Base-by-base conservation (phyloP, 2,113 vertebrate genomes). In the Albula glossodonta region DNA sequence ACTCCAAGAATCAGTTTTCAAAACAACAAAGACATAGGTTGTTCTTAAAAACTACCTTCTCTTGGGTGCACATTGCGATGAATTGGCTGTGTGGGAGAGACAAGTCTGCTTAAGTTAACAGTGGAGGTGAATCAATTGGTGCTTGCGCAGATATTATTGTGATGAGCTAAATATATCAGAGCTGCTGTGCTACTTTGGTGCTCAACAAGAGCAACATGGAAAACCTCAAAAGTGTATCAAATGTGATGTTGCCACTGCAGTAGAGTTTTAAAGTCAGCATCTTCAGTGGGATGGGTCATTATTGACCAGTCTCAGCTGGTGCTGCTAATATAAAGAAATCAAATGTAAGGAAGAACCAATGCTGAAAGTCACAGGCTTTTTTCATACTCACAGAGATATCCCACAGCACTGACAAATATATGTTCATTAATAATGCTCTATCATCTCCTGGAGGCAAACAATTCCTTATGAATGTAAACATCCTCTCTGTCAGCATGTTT, bases 401-500 rank as follows among this genome's bases (percentile, higher is more conserved):
- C 51, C 52, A 11, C 48, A 51, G 80, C 66, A 77, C 53, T 66
- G 78, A 80, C 41, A 74, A 74, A 81, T 51, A 51, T n/a, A 57
- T 80, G 80, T 48, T 25, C n/a, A 48, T 74, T 82, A 86, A 52
- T 81, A 86, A 74, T 19, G 48, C 85, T 9, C 81, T 41, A 52
- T 81, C 60, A 74, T 70, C 52, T 81, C n/a, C 80, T 49, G 31
- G 11, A 3, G 49, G 85, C 60, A 7, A 0, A 66, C 2, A 12
- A 51, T 41, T 86, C 60, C 80, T 41, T 70, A n/a, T 53, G 49
- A 60, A 81, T 81, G 57, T 52, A 81, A 81, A 82, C 80, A n/a
- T 19, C 85, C 79, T 41, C 50, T 86, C 81, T 81, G 79, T 86
- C 79, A 85, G 53, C 83, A 52, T 25, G 17, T 57, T 56, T 81